Conservation (phyloP, 2,888 invertebrate genomes). For the Erebia epiphron region DNA sequence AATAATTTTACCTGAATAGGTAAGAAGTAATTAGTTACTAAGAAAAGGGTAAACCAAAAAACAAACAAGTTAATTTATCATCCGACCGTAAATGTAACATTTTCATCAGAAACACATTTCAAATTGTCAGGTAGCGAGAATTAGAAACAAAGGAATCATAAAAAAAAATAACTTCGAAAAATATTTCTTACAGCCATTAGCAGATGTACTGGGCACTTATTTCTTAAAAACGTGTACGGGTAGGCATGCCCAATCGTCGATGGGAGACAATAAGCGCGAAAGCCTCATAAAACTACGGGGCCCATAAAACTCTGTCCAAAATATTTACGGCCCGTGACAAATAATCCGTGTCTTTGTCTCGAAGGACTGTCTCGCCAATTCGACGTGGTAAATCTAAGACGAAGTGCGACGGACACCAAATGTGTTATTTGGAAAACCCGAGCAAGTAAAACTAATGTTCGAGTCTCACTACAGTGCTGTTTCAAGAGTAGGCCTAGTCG, state of each 20-base stretch:
- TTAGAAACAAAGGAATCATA: constrained; percentile 34
- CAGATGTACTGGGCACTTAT: constrained; percentile 44
- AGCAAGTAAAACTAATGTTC: not conserved
- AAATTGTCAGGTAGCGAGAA: constrained; percentile 18
- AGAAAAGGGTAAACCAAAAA: not conserved
- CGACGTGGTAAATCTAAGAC: constrained; percentile 60
- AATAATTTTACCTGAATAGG: not conserved
- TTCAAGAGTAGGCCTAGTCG: not conserved
- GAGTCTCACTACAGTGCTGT: not conserved
- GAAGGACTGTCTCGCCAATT: constrained; percentile 71
- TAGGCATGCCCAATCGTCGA: constrained; percentile 66
- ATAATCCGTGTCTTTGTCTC: constrained; percentile 68
- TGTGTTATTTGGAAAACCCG: not conserved
- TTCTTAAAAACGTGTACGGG: constrained; percentile 38
- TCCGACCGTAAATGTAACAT: not conserved
- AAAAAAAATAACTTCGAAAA: constrained; percentile 28
- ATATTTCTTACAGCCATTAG: constrained; percentile 40
- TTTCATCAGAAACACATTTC: constrained; percentile 1
- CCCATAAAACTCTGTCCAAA: constrained; percentile 75
- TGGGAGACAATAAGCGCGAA: constrained; percentile 74
- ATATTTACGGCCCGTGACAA: constrained; percentile 82
- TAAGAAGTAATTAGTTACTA: not conserved
- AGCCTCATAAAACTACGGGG: constrained; percentile 76
- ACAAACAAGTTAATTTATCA: constrained; percentile 13
- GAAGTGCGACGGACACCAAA: constrained; percentile 24